Conservation (phyloP, 2,797 vertebrate species). For the Orestias chungarensis region DNA sequence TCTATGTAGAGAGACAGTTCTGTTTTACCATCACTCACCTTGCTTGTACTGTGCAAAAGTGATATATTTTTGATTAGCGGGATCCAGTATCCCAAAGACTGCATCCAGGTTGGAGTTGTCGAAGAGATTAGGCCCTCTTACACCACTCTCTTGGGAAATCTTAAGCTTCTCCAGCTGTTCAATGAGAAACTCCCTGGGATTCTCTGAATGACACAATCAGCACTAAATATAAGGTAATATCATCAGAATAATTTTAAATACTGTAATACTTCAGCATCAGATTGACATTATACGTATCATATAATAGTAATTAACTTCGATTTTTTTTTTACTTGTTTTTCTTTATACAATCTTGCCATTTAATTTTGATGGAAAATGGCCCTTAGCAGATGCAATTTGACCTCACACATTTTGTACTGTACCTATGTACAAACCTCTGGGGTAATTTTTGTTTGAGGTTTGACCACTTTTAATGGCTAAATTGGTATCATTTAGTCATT, state of each 20-base stretch:
- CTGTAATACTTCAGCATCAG: not conserved
- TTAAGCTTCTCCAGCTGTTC: constrained; percentile 72
- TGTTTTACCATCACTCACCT: constrained; percentile 55
- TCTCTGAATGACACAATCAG: constrained; percentile 56
- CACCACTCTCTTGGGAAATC: constrained; percentile 31
- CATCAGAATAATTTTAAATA: not conserved
- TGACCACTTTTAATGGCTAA: too few relatives aligned
- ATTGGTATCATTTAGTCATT: too few relatives aligned
- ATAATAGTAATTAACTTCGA: not conserved
- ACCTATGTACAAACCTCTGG: not conserved
- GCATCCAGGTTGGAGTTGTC: constrained; percentile 67
- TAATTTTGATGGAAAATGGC: not conserved
- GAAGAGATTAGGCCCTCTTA: constrained; percentile 66
- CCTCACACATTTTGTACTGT: not conserved
- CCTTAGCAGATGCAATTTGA: not conserved
- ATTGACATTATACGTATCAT: not conserved
- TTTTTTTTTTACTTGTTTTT: not conserved
- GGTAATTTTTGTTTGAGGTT: not conserved
- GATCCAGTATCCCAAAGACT: constrained; percentile 74
- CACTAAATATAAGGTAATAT: too few relatives aligned
- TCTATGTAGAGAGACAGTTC: not conserved
- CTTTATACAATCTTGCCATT: not conserved
- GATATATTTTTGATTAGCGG: constrained; percentile 62
- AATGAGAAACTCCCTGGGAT: constrained; percentile 73
- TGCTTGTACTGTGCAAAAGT: constrained; percentile 74